Base-by-base conservation (phyloP, 2,888 invertebrate genomes). In the Chrysotoxum bicinctum region DNA sequence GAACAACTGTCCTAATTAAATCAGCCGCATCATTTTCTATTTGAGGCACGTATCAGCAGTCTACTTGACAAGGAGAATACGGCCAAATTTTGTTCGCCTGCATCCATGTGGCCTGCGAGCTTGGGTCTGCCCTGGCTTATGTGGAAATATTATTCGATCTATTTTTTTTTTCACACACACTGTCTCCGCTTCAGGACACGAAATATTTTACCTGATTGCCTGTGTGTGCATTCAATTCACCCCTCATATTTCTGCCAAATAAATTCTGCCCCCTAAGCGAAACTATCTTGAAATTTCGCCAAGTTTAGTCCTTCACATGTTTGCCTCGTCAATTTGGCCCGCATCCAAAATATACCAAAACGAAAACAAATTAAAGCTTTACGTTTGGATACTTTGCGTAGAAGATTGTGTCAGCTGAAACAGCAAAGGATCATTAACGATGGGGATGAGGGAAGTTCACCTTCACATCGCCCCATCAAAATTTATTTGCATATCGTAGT, bases 11-110 rank as follows among this genome's bases (percentile, higher is more conserved):
- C 68, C 60, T 82, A 73, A 82, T 77, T 82, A 77, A 72, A 77
- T 76, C 70, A 60, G 50, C 66, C 68, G 52, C 77, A 70, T 70
- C 64, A 69, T 69, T 70, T 75, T 78, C 64, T 70, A 75, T 75
- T 81, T 62, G 54, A 64, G 64, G 54, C 75, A 82, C 77, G 72
- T 76, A 73, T 82, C 66, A 60, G 64, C 58, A 52, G 76, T 82
- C 73, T 68, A 45, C 54, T 45, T 52, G 72, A 68, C 50, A 52
- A 30, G 32, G 40, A 66, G 32, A 73, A 77, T 66, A 58, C 52
- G 66, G 12, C 72, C 50, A 48, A 82, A 62, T 58, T 72, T 52
- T 3, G 35, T 35, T 50, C 40, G 35, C 43, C 69, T 58, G 70
- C 64, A 70, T 72, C 50, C 43, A 60, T 73, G 54, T 77, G 16